Evolutionary conservation across 2,113 vertebrate genomes (phyloP).

Genomic region (Bubo blakistoni): DNA sequence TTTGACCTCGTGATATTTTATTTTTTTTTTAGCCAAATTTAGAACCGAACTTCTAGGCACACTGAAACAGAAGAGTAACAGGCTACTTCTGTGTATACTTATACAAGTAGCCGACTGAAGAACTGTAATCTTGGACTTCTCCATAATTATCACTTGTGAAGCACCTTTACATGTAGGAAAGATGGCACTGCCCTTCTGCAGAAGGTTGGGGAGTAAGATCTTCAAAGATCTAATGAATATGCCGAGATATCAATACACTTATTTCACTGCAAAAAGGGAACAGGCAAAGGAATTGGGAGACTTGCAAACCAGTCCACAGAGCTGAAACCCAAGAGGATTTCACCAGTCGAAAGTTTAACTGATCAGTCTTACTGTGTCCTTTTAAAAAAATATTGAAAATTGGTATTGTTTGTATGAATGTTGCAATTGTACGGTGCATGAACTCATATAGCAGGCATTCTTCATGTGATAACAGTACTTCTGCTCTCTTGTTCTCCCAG

Average conservation of each 20-base stretch:
- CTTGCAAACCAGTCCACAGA: not conserved
- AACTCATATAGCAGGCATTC: not conserved
- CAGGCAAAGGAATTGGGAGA: not conserved
- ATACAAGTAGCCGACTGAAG: not conserved
- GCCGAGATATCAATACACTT: not conserved
- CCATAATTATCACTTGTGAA: not conserved
- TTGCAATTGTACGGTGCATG: not conserved
- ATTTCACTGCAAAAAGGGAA: fast-evolving
- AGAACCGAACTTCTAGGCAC: not conserved
- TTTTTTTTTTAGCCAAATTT: not conserved
- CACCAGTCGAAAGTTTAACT: not conserved
- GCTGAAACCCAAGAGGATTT: not conserved
- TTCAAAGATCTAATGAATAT: not conserved
- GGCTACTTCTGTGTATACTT: fast-evolving
- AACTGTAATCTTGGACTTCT: not conserved
- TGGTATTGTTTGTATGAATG: not conserved
- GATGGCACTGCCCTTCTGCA: not conserved
- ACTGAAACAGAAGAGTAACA: not conserved
- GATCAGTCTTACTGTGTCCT: not conserved
- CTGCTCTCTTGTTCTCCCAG: conserved; percentile 70
- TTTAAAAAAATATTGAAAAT: not conserved
- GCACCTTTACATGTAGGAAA: not conserved
- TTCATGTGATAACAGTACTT: not conserved
- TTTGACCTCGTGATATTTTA: not conserved
- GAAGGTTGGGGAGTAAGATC: not conserved